phyloP scores from a whole-genome alignment of 2,888 invertebrate species.

The Cybosia mesomella region DNA sequence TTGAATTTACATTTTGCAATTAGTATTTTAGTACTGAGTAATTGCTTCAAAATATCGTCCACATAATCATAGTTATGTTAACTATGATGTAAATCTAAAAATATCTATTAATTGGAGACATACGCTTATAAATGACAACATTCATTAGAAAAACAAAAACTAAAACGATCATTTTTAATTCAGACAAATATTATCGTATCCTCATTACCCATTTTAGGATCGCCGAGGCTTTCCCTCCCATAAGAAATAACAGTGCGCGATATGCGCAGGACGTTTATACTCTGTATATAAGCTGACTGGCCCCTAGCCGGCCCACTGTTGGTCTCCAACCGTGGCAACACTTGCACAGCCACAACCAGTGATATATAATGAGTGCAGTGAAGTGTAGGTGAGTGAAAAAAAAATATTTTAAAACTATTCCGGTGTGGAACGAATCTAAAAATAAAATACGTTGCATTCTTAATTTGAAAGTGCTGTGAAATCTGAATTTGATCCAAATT shows the following conservation, averaged over 20 bases:
- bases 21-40: too few species aligned
- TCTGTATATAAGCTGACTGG: constrained; percentile 43
- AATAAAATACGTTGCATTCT: constrained; percentile 4
- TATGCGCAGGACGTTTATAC: constrained; percentile 35
- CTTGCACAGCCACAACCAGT: constrained; percentile 17
- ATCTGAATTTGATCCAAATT: not conserved
- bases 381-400: constrained; percentile 45
- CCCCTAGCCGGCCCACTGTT: constrained; percentile 30
- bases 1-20: too few species aligned
- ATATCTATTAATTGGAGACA: too few species aligned
- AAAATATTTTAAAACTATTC: constrained; percentile 4
- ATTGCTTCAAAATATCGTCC: too few species aligned
- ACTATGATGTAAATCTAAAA: too few species aligned
- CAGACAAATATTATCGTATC: not conserved
- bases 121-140: too few species aligned
- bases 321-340: constrained; percentile 15
- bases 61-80: too few species aligned
- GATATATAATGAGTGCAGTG: constrained; percentile 38
- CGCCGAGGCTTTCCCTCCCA: constrained; percentile 1
- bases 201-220: not conserved
- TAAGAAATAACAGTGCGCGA: constrained; percentile 18
- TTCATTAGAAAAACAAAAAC: not conserved
- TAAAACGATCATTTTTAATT: not conserved
- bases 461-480: constrained; percentile 2
- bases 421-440: constrained; percentile 7